Evolutionary conservation across 2,888 invertebrate genomes (phyloP).

Genomic region (Mythimna albipuncta): DNA sequence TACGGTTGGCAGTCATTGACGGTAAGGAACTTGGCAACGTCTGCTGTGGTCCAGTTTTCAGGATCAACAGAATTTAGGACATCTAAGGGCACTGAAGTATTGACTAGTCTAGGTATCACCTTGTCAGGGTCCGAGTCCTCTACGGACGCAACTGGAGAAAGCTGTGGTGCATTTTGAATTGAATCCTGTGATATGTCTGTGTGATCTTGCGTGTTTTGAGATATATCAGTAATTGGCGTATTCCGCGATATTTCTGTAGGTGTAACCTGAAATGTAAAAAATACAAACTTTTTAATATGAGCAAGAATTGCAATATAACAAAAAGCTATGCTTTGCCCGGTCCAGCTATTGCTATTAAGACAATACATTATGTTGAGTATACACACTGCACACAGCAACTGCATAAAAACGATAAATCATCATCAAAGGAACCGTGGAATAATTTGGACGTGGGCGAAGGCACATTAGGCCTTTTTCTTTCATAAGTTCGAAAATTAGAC

Average conservation of each 20-base stretch:
- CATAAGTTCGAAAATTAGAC: too few species aligned
- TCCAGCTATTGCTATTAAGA: not conserved
- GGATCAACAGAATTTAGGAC: conserved; percentile 88
- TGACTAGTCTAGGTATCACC: conserved; percentile 92
- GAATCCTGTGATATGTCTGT: conserved; percentile 76
- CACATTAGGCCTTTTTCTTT: too few species aligned
- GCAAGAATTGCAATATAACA: not conserved
- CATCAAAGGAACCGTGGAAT: too few species aligned
- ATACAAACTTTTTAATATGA: conserved; percentile 3
- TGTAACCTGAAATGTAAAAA: conserved; percentile 38
- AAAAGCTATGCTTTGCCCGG: not conserved
- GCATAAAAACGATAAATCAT: not conserved
- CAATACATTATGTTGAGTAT: not conserved
- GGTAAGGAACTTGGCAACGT: conserved; percentile 97
- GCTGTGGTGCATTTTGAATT: conserved; percentile 72
- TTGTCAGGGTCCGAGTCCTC: conserved; percentile 86
- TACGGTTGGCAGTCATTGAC: conserved; percentile 96
- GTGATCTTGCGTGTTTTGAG: conserved; percentile 68
- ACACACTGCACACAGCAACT: not conserved
- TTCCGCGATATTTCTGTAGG: conserved; percentile 21
- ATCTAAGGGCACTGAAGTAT: conserved; percentile 88
- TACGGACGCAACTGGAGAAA: conserved; percentile 65
- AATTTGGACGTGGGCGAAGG: too few species aligned
- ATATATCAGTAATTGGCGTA: conserved; percentile 63
- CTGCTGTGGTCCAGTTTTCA: conserved; percentile 93